These are phyloP conservation scores for Naja naja DNA, from an alignment of 2,113 vertebrate species.

Conservation along the genomic window DNA sequence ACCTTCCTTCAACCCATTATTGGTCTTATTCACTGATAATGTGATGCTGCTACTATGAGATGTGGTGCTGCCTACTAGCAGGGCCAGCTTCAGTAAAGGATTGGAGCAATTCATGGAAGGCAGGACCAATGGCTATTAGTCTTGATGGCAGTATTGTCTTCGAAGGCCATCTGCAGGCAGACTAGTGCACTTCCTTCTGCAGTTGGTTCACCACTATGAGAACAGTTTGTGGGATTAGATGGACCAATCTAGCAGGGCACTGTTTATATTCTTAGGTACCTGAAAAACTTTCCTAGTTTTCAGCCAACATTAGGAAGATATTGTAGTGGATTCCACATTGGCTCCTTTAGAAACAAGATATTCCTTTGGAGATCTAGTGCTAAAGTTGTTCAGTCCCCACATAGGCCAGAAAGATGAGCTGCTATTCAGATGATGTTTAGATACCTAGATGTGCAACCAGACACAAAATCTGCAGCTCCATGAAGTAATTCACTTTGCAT, in stretches of 20 bases:
- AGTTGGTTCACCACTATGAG: neutral
- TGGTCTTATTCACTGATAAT: neutral
- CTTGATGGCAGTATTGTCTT: neutral
- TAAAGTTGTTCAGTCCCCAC: neutral
- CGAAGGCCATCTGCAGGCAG: neutral
- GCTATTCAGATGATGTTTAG: neutral
- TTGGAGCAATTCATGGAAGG: neutral
- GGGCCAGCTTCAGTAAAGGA: neutral
- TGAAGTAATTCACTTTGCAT: neutral
- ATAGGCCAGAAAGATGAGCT: neutral
- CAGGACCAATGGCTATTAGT: neutral
- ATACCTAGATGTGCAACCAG: neutral
- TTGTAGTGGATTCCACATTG: neutral
- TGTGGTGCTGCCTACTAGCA: neutral
- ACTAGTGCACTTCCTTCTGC: neutral
- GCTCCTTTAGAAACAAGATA: neutral
- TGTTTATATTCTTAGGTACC: neutral
- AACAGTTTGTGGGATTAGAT: neutral
- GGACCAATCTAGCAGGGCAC: neutral
- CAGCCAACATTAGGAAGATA: neutral
- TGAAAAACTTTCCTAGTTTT: neutral
- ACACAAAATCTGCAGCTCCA: neutral
- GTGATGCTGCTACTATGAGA: neutral
- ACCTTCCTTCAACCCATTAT: neutral
- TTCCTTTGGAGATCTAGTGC: neutral